These are phyloP conservation scores for Dendrolimus pini DNA, from an alignment of 2,888 invertebrate genomes.

Conservation along the genomic window DNA sequence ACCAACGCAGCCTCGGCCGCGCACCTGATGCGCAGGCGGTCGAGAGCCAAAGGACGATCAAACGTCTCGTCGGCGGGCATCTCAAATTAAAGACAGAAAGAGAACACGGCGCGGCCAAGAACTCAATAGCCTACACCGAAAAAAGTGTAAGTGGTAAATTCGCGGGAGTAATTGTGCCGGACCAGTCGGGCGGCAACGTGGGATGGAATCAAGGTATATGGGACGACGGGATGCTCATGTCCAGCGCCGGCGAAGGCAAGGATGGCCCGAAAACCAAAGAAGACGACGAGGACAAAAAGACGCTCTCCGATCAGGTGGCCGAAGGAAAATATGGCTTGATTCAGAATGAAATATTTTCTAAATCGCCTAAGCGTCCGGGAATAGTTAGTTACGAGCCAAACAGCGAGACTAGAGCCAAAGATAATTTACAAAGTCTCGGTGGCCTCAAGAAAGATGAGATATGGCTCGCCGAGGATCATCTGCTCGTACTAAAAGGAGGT, in stretches of 20 bases:
- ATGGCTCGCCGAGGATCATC: slow-evolving; percentile 93
- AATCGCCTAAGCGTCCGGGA: slow-evolving; percentile 84
- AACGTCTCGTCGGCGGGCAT: slow-evolving; percentile 83
- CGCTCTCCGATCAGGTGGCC: slow-evolving; percentile 91
- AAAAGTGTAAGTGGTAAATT: slow-evolving; percentile 63
- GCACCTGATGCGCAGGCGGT: slow-evolving; percentile 43
- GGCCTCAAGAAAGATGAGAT: slow-evolving; percentile 91
- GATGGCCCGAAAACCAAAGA: slow-evolving; percentile 59
- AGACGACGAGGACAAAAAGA: slow-evolving; percentile 86
- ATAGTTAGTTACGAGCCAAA: slow-evolving; percentile 89
- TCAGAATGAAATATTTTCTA: slow-evolving; percentile 87
- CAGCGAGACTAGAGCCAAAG: slow-evolving; percentile 85
- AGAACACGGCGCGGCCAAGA: slow-evolving; percentile 58
- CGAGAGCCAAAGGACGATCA: slow-evolving; percentile 75
- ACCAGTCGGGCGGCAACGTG: slow-evolving; percentile 67
- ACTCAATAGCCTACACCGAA: slow-evolving; percentile 48
- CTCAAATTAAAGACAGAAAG: slow-evolving; percentile 69
- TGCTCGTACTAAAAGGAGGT: slow-evolving; percentile 89
- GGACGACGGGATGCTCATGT: slow-evolving; percentile 81
- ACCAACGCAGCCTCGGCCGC: slow-evolving; percentile 62
- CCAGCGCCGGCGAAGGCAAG: slow-evolving; percentile 83
- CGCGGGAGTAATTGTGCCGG: slow-evolving; percentile 52
- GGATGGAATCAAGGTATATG: slow-evolving; percentile 76
- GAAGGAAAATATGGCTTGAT: slow-evolving; percentile 94
- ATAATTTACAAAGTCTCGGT: slow-evolving; percentile 87